Evolutionary conservation across 2,888 invertebrate species (phyloP), one percentile per base, ranked within the genome.

Genomic region (Netelia virgata): DNA sequence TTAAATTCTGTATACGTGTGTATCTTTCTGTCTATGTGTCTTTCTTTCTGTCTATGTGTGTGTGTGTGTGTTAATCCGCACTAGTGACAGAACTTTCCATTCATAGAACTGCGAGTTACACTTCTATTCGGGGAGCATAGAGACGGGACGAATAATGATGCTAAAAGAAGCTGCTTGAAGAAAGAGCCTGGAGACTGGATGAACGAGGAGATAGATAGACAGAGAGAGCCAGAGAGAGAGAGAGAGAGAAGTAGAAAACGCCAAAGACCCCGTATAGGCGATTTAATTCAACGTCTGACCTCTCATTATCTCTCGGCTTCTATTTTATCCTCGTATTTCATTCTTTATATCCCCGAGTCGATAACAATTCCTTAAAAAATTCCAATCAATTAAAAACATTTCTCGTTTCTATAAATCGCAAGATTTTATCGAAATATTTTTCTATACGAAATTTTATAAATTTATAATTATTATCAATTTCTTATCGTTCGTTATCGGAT

Each of bases 81-180:
- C 36, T n/a, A 6, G 28, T 14, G 23, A 18, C 36, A 53, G 18
- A 20, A 73, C 66, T 73, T 28, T 75, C 28, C 81, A 75, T 75
- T 81, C 68, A 75, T 63, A 50, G 61, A 69, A 75, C 36, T 11
- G 23, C 61, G 57, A 55, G 74, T 61, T 69, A 53, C 47, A 66
- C 36, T 66, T 69, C 53, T 59, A 75, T 74, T 81, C 53, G 14
- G 74, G 69, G 50, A 75, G 41, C 76, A 47, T 20, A 11, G 47
- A 59, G 57, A 36, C 47, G 14, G 14, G 47, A 14, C 14, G 47
- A 47, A 14, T 9, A 47, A 47, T 28, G 28, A 28, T 28, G 28
- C 28, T 28, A 28, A 28, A 28, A 28, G 28, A 28, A 28, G 28
- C 28, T 28, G 28, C 28, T 28, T 28, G 28, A 5, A 47, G 14